Evolutionary conservation across 2,888 invertebrate species (phyloP).

Genomic region (Dorcus hopei): DNA sequence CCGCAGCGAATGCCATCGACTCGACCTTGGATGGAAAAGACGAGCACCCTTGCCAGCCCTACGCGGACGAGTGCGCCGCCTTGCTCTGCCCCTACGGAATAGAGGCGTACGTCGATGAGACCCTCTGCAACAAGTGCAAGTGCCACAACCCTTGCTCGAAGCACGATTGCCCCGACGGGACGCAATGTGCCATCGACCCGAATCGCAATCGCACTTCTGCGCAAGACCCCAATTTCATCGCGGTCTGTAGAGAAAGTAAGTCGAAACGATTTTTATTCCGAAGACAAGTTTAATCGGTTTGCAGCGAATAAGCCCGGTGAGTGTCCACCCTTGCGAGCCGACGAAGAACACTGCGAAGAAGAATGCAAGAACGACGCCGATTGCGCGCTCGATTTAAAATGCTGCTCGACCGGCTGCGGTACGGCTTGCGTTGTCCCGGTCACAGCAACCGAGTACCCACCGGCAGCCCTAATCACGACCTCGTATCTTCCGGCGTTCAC

Average conservation of each 20-base stretch:
- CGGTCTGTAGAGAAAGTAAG: slow-evolving; percentile 64
- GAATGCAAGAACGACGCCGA: slow-evolving; percentile 81
- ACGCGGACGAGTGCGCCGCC: slow-evolving; percentile 59
- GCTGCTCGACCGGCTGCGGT: slow-evolving; percentile 78
- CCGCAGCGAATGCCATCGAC: no score
- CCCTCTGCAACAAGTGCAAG: slow-evolving; percentile 69
- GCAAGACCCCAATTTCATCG: slow-evolving; percentile 50
- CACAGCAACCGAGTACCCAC: slow-evolving; percentile 41
- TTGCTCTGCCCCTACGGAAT: slow-evolving; percentile 72
- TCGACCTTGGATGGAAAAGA: no score
- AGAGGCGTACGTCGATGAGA: slow-evolving; percentile 57
- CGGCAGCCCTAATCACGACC: slow-evolving; percentile 40
- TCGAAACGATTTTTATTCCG: slow-evolving; percentile 25
- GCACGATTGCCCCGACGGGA: slow-evolving; percentile 59
- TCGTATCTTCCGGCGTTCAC: slow-evolving; percentile 48
- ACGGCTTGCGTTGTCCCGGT: slow-evolving; percentile 64
- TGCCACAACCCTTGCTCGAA: slow-evolving; percentile 73
- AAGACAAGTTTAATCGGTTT: no score
- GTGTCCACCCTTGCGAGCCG: slow-evolving; percentile 57
- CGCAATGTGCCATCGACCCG: slow-evolving; percentile 67
- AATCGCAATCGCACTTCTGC: slow-evolving; percentile 33
- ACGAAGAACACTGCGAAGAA: slow-evolving; percentile 57
- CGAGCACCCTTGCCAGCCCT: slow-evolving; percentile 51
- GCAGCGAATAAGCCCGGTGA: slow-evolving; percentile 67
- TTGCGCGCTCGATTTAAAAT: slow-evolving; percentile 75